Conservation (phyloP, 2,113 vertebrate genomes). For the Clarias batrachus region DNA sequence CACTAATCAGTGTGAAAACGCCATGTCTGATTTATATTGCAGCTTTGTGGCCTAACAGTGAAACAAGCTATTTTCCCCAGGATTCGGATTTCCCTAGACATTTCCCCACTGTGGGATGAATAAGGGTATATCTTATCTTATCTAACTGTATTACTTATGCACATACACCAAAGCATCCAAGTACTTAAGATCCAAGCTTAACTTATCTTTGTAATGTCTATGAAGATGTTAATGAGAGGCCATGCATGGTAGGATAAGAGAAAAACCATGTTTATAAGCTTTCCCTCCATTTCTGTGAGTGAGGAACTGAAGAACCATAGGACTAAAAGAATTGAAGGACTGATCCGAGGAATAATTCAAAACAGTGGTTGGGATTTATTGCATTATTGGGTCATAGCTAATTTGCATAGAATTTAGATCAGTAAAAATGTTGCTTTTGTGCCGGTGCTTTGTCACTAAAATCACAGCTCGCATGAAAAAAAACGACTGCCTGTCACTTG, state of each 20-base stretch:
- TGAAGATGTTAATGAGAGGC: background rate
- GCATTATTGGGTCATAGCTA: background rate
- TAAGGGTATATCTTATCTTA: no score
- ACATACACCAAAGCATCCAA: background rate
- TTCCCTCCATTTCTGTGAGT: background rate
- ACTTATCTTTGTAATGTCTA: background rate
- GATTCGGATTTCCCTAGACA: no score
- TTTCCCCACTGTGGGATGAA: no score
- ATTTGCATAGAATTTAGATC: background rate
- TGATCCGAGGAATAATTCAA: background rate
- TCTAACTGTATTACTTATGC: background rate
- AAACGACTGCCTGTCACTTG: background rate
- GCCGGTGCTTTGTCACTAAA: background rate
- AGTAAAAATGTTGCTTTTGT: background rate
- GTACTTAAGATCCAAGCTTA: background rate
- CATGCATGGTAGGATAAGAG: background rate
- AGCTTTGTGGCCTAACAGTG: background rate
- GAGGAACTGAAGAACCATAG: background rate
- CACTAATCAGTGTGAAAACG: background rate
- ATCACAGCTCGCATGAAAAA: background rate
- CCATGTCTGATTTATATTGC: background rate
- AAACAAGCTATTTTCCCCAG: background rate
- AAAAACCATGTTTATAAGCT: background rate
- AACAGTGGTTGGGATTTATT: background rate
- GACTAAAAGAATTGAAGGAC: background rate